phyloP scores from a whole-genome alignment of 2,113 vertebrate species.

The Phoxinus phoxinus region DNA sequence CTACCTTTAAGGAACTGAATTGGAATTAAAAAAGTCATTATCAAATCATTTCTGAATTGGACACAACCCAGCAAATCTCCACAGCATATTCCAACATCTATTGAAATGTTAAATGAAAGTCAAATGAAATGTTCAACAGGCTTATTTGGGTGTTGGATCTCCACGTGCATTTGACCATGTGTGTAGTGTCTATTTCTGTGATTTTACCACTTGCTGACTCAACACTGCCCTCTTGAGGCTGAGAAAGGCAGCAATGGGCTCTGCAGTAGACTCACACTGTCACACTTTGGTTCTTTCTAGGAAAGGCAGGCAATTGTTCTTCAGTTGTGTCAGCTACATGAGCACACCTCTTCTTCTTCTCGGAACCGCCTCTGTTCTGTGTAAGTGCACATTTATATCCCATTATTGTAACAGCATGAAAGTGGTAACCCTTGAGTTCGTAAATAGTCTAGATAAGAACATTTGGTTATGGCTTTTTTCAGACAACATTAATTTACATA shows the following conservation, averaged over 20 bases:
- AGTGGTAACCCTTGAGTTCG: background rate
- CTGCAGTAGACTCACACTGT: background rate
- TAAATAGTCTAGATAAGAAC: background rate
- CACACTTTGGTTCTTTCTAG: slow-evolving; percentile 17
- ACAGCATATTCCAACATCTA: too few relatives aligned
- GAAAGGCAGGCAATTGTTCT: background rate
- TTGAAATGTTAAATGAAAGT: too few relatives aligned
- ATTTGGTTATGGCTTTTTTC: background rate
- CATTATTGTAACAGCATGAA: background rate
- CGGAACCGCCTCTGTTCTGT: background rate
- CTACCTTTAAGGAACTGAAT: too few relatives aligned
- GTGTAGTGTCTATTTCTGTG: background rate
- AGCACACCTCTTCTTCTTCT: slow-evolving; percentile 2
- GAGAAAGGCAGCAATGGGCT: background rate
- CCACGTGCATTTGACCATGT: background rate
- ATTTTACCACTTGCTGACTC: background rate
- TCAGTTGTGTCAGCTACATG: slow-evolving; percentile 12
- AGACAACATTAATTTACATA: slow-evolving; percentile 20
- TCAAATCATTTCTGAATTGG: too few relatives aligned
- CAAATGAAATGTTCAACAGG: background rate
- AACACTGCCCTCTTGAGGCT: slow-evolving; percentile 23
- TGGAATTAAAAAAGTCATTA: too few relatives aligned
- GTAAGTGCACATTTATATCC: slow-evolving; percentile 19
- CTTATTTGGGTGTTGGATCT: background rate
- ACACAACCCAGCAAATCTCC: too few relatives aligned